A percentile compares a stretch with the other conserved stretches of the same genome.
Conservation (phyloP, 2,797 vertebrate genomes). For the Hyperoplus lanceolatus region DNA sequence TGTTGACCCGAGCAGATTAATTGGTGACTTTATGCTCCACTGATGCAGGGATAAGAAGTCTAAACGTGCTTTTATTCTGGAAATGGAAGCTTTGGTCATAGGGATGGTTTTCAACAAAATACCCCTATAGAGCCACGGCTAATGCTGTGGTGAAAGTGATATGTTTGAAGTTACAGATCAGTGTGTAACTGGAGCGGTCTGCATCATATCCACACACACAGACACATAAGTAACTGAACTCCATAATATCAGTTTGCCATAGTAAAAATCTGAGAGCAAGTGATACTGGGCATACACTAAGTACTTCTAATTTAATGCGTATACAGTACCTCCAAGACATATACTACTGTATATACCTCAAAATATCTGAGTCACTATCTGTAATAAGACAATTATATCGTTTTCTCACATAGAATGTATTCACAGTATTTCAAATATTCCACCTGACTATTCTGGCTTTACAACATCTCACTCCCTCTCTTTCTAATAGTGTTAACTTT, state of each 20-base stretch:
- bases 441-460: slow-evolving; percentile 3
- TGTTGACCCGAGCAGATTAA: slow-evolving; percentile 65
- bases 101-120: slow-evolving; percentile 24
- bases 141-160: slow-evolving; percentile 32
- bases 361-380: neutral
- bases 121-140: neutral
- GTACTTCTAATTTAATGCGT: neutral
- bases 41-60: slow-evolving; percentile 47
- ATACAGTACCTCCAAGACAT: too few species aligned
- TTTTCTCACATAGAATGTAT: neutral
- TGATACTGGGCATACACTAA: neutral
- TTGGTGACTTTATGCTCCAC: slow-evolving; percentile 41
- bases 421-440: neutral
- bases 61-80: slow-evolving; percentile 52
- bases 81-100: slow-evolving; percentile 30
- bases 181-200: slow-evolving; percentile 19
- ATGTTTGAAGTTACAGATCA: slow-evolving; percentile 20
- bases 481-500: slow-evolving; percentile 26
- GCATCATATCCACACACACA: neutral
- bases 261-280: slow-evolving; percentile 2
- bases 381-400: neutral
- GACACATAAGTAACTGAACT: neutral
- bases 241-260: slow-evolving; percentile 10
- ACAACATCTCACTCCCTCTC: neutral
- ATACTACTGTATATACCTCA: neutral